Evolutionary conservation across 2,888 invertebrate species (phyloP).

Genomic region (Amphipyra tragopoginis): DNA sequence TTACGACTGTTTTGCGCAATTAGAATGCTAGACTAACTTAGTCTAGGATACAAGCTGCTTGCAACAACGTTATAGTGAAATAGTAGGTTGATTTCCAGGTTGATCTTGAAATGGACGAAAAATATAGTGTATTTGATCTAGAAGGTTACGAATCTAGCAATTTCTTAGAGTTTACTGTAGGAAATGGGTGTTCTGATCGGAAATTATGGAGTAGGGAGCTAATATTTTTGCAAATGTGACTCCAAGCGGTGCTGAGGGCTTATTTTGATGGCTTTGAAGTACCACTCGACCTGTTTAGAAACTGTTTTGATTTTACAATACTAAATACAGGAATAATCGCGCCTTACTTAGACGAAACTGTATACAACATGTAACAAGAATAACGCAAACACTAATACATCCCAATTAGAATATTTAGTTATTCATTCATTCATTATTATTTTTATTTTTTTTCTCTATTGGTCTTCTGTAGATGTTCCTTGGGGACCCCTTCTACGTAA

Average conservation of each 20-base stretch:
- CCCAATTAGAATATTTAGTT: too few species aligned
- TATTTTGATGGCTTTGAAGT: slow-evolving; percentile 29
- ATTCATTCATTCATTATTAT: too few species aligned
- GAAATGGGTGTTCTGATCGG: slow-evolving; percentile 28
- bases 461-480: too few species aligned
- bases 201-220: slow-evolving; percentile 35
- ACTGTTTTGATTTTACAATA: slow-evolving; percentile 25
- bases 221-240: slow-evolving; percentile 44
- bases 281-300: slow-evolving; percentile 2
- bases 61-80: background rate
- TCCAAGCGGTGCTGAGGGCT: slow-evolving; percentile 21
- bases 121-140: slow-evolving; percentile 45
- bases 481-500: too few species aligned
- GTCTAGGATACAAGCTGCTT: slow-evolving; percentile 21
- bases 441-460: too few species aligned
- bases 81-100: slow-evolving; percentile 1
- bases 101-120: slow-evolving; percentile 43
- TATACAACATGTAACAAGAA: too few species aligned
- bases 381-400: too few species aligned
- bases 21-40: too few species aligned
- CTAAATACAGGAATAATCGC: background rate
- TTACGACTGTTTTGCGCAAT: too few species aligned
- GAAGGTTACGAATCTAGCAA: slow-evolving; percentile 33
- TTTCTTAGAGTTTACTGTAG: slow-evolving; percentile 35
- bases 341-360: background rate